phyloP scores from a whole-genome alignment of 2,113 vertebrate species.

The Gnathonemus echidnorhynchus region DNA sequence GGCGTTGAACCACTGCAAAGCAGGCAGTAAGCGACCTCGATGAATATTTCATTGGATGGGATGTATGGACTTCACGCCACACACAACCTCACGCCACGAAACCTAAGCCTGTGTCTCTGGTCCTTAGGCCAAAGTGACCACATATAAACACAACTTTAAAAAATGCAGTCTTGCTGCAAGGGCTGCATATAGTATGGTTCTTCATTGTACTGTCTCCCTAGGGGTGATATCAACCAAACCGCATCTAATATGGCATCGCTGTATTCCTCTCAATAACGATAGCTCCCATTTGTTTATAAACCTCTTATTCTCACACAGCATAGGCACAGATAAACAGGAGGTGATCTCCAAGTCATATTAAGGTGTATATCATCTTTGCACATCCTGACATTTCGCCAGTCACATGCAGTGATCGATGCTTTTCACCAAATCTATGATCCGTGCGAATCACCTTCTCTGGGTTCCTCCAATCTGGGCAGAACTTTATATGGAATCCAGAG shows the following conservation, averaged over 20 bases:
- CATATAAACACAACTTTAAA: neutral
- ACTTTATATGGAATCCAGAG: neutral
- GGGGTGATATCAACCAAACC: neutral
- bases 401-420: neutral
- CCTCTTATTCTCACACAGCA: neutral
- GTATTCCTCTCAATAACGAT: neutral
- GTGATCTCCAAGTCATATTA: neutral
- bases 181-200: neutral
- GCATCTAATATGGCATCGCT: neutral
- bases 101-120: neutral
- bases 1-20: neutral
- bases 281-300: neutral
- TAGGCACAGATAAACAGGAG: neutral
- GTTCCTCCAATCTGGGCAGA: neutral
- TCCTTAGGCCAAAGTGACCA: neutral
- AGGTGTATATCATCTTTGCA: neutral
- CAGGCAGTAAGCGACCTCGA: neutral
- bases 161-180: neutral
- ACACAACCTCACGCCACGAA: neutral
- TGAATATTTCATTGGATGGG: slow-evolving; percentile 12
- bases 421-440: neutral
- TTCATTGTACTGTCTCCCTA: neutral
- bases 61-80: neutral
- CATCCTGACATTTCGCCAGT: neutral
- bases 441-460: neutral